Percentiles rank a stretch among this genome's conserved stretches.
Evolutionary conservation across 1,140 invertebrate species (phyloP).

Genomic region (Microvelia longipes): DNA sequence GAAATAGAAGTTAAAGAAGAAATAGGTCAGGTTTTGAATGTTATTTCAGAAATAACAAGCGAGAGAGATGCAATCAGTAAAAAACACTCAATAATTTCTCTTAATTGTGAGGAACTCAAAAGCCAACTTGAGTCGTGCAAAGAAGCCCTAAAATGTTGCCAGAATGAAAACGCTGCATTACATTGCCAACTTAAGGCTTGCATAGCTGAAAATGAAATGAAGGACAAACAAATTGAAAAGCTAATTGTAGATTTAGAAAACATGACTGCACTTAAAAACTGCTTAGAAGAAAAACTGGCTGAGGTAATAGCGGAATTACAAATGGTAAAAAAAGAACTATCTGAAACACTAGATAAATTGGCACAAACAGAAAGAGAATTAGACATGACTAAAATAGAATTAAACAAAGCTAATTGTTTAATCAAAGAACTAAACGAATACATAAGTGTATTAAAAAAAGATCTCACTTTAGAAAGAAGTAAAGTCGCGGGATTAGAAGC

Average conservation of each 20-base stretch:
- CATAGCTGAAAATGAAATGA: not conserved
- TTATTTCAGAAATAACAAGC: too few species aligned
- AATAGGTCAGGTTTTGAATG: not conserved
- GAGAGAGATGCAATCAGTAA: too few species aligned
- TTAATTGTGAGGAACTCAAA: too few species aligned
- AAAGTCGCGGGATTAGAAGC: not conserved
- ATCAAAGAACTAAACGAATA: not conserved
- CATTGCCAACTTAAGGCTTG: not conserved
- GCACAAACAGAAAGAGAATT: conserved; percentile 1
- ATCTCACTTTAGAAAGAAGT: not conserved
- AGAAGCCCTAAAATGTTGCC: too few species aligned
- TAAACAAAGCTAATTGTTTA: not conserved
- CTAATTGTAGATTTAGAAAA: not conserved
- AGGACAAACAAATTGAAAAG: not conserved
- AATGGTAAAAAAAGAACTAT: not conserved
- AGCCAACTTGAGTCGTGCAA: too few species aligned
- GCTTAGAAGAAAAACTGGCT: not conserved
- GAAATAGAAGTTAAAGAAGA: not conserved
- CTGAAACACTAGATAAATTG: not conserved
- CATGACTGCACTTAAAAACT: not conserved
- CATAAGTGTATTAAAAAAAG: not conserved
- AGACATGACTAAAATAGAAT: not conserved
- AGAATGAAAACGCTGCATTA: too few species aligned
- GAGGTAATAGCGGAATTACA: not conserved
- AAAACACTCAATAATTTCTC: too few species aligned